Conservation (phyloP, 1,140 invertebrate genomes). For the Lucilia cuprina region DNA sequence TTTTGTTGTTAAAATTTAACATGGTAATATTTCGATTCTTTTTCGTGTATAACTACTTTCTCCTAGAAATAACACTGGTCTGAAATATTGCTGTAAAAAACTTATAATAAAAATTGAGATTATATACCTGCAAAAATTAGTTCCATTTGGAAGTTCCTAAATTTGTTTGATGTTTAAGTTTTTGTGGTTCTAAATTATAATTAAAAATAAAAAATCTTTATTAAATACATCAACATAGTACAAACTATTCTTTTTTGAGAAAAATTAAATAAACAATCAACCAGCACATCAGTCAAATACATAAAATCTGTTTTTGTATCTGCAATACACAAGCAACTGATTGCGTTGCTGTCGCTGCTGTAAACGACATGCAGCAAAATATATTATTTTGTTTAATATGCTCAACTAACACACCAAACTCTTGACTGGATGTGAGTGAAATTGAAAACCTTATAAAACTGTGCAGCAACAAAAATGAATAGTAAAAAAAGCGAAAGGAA, state of each 20-base stretch:
- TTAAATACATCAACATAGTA: neutral
- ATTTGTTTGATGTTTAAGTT: no score
- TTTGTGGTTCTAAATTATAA: no score
- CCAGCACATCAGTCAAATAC: neutral
- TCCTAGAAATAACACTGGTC: no score
- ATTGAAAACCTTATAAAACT: neutral
- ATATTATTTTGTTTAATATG: neutral
- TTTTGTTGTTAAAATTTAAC: no score
- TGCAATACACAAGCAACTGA: no score
- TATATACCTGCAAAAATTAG: no score
- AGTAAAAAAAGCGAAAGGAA: constrained; percentile 2
- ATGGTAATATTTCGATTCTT: no score
- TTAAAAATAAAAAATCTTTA: neutral
- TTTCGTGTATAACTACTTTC: no score
- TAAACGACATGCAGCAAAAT: neutral
- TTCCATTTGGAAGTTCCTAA: no score
- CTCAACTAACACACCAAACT: neutral
- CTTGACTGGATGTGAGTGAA: neutral
- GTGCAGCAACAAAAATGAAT: neutral
- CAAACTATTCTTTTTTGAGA: neutral
- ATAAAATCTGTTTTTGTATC: neutral
- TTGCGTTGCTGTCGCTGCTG: no score
- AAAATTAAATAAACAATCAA: neutral
- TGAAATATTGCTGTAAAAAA: no score
- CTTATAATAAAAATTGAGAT: no score